Conservation (phyloP, 2,797 vertebrate species). For the Pangasius macronema region DNA sequence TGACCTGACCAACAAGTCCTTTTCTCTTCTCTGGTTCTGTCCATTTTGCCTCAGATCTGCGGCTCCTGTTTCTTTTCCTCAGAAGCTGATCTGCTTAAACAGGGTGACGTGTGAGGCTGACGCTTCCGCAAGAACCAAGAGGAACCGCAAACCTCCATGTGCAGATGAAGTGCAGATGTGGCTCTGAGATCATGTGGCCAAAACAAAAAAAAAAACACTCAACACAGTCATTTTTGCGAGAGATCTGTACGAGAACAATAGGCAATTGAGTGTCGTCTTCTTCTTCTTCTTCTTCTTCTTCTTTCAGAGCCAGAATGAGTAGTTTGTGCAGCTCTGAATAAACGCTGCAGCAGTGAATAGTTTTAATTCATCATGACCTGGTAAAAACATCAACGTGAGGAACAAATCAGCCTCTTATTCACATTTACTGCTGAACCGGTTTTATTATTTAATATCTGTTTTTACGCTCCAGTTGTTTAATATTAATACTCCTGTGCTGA, state of each 20-base stretch:
- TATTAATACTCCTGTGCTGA: not conserved
- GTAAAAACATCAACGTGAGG: not conserved
- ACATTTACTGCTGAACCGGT: not conserved
- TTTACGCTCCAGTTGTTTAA: not conserved
- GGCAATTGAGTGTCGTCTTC: not conserved
- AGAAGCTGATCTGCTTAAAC: conserved; percentile 65
- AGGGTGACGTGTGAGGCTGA: conserved; percentile 56
- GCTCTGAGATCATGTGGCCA: not conserved
- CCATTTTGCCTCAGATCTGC: too few species aligned
- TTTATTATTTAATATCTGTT: not conserved
- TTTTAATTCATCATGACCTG: not conserved
- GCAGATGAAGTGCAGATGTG: not conserved
- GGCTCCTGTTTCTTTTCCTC: conserved; percentile 53
- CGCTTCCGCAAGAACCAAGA: conserved; percentile 45
- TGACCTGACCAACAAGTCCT: not conserved
- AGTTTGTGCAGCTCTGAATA: not conserved
- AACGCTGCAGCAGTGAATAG: not conserved
- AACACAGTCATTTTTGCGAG: not conserved
- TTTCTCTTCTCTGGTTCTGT: not conserved
- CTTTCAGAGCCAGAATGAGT: not conserved
- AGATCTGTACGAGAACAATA: not conserved
- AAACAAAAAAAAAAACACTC: not conserved
- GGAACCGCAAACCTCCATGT: conserved; percentile 52
- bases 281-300: not conserved
- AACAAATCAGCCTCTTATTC: not conserved